Evolutionary conservation across 92 coral and sea anemone species (phyloP).

Genomic region (Heteractis magnifica): DNA sequence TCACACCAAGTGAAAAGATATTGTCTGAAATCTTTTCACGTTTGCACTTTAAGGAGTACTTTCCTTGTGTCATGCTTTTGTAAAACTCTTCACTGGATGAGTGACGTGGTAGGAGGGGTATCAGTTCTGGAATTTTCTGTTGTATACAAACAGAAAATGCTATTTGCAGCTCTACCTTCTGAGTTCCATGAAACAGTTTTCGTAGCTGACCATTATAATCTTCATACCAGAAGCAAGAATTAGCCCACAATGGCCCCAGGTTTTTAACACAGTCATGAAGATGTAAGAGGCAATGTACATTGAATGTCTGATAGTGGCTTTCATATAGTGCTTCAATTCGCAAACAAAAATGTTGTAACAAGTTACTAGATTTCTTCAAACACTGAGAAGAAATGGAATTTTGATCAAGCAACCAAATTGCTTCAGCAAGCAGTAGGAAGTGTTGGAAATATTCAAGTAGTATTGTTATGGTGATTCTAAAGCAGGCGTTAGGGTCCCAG

Average conservation of each 20-base stretch:
- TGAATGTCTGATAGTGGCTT: slow-evolving; percentile 54
- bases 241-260: slow-evolving; percentile 69
- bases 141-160: slow-evolving; percentile 64
- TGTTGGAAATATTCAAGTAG: slow-evolving; percentile 59
- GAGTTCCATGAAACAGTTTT: slow-evolving; percentile 67
- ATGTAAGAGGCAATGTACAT: slow-evolving; percentile 61
- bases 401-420: slow-evolving; percentile 57
- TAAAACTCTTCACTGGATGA: slow-evolving; percentile 59
- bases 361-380: slow-evolving; percentile 40
- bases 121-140: slow-evolving; percentile 66
- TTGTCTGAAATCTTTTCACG: slow-evolving; percentile 44
- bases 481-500: too few species aligned
- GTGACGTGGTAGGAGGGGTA: slow-evolving; percentile 51
- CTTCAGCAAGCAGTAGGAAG: slow-evolving; percentile 58
- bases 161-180: slow-evolving; percentile 65
- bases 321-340: slow-evolving; percentile 64
- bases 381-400: slow-evolving; percentile 27
- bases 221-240: slow-evolving; percentile 77
- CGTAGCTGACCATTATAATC: slow-evolving; percentile 66
- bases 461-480: too few species aligned
- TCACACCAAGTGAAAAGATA: slow-evolving; percentile 56
- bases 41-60: slow-evolving; percentile 43
- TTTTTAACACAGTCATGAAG: slow-evolving; percentile 58
- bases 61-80: slow-evolving; percentile 42
- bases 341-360: slow-evolving; percentile 60